Percentiles rank a stretch among this genome's conserved stretches.
phyloP scores from a whole-genome alignment of 2,113 vertebrate species.

The Cercopithecus mona region DNA sequence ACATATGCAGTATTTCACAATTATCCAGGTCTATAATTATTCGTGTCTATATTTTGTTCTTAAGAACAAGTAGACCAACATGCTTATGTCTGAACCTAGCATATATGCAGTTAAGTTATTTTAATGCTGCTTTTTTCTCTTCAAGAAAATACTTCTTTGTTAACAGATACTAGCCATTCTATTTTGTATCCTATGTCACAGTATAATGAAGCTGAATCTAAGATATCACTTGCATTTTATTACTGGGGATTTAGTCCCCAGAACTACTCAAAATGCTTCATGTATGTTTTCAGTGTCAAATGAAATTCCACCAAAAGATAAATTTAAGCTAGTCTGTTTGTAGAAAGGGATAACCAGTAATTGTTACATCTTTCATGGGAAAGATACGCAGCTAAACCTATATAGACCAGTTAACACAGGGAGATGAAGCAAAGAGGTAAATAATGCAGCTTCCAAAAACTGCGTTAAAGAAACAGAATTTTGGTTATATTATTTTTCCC shows the following conservation, averaged over 20 bases:
- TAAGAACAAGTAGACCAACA: neutral
- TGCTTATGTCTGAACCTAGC: neutral
- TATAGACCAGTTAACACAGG: neutral
- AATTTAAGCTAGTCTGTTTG: neutral
- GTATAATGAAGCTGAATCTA: neutral
- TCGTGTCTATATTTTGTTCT: neutral
- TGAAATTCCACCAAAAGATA: neutral
- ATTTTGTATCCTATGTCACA: neutral
- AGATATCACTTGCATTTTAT: neutral
- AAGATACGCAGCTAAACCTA: neutral
- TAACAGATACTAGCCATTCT: neutral
- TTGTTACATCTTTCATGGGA: neutral
- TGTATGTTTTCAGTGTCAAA: neutral
- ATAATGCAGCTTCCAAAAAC: neutral
- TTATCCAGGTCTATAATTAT: neutral
- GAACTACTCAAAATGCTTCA: constrained; percentile 24
- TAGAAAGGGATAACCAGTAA: neutral
- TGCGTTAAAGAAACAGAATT: neutral
- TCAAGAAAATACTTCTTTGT: constrained; percentile 20
- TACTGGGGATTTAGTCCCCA: neutral
- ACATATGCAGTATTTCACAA: neutral
- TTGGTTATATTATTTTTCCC: neutral
- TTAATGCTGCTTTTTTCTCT: neutral
- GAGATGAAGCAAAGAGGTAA: neutral
- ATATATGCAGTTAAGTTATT: neutral